Base-by-base conservation (phyloP, 2,797 vertebrate genomes). In the Smutsia temminckii region DNA sequence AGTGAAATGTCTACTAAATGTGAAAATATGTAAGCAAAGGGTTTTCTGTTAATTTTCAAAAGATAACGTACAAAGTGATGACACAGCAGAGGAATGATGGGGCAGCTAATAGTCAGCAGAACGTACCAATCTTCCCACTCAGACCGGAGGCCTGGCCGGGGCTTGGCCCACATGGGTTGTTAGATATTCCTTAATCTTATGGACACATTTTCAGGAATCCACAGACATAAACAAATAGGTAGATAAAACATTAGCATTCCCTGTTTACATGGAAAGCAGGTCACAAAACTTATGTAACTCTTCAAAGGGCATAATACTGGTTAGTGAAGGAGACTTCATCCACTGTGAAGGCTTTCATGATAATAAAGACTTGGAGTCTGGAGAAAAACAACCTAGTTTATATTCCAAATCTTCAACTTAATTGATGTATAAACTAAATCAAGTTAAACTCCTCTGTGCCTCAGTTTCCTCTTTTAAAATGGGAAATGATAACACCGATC, bases 31-130 rank as follows among this genome's bases (percentile, higher is more conserved):
- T 40, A 61, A 57, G 18, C 51, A 74, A 55, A 20, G 0, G 14
- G 85, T 49, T 46, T 72, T 49, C 8, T 75, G 5, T 95, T 66
- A 66, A 42, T 91, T 86, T 84, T 93, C 25, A 86, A 51, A 72
- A 21, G 46, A n/a, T 84, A 66, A 20, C 2, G 37, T 85, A 46
- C 6, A n/a, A 94, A 69, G 2, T 37, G 29, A 46, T 29, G 8
- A n/a, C 4, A 20, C 3, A 21, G 7, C 37, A 32, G 49, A 59
- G 12, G 49, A 79, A 49, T 23, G 6, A 72, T 25, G 21, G n/a
- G 29, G n/a, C 11, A 75, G 20, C 5, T 53, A 53, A 29, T 11
- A 21, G 5, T 74, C 16, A 51, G 8, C 16, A n/a, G 46, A 75
- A 17, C 10, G 40, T 46, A 88, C 8, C 3, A 23, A 21, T 10